Percentiles rank a stretch among this genome's conserved stretches.
phyloP scores from a whole-genome alignment of 2,113 vertebrate genomes.

The Cinclus mexicanus region DNA sequence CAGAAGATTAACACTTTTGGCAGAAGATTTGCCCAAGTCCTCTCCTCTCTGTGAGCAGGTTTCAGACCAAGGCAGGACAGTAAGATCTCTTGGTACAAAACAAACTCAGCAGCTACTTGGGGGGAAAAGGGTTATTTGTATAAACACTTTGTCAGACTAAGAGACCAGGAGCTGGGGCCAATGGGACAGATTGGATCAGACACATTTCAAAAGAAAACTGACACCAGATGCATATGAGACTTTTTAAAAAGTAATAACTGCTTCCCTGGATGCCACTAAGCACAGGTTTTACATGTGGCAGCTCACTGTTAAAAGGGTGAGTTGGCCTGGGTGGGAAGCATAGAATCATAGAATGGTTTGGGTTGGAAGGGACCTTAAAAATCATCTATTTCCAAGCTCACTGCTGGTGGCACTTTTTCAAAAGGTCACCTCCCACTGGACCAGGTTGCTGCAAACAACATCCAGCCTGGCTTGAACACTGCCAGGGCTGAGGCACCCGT shows the following conservation, averaged over 20 bases:
- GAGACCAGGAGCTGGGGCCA: not conserved
- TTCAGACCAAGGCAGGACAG: not conserved
- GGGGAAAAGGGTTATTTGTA: not conserved
- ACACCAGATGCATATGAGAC: not conserved
- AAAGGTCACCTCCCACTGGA: not conserved
- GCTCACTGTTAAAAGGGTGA: not conserved
- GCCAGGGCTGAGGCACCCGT: not conserved
- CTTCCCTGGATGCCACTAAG: not conserved
- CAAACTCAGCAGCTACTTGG: not conserved
- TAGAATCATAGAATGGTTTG: not conserved
- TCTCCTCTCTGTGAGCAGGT: not conserved
- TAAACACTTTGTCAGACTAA: not conserved
- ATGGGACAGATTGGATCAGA: not conserved
- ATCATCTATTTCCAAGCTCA: not conserved
- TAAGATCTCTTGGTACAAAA: not conserved
- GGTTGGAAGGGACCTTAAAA: not conserved
- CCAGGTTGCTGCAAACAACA: not conserved
- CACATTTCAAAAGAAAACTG: not conserved
- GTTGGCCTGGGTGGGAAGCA: not conserved
- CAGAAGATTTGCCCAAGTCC: not conserved
- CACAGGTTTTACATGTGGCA: not conserved
- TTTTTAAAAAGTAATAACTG: not conserved
- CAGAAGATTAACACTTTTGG: not conserved
- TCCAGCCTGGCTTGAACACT: not conserved
- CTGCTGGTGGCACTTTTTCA: not conserved